A percentile compares a stretch with the other conserved stretches of the same genome.
These are phyloP conservation scores for Drosophila macrospina DNA, from an alignment of 2,888 invertebrate genomes.

Conservation along the genomic window DNA sequence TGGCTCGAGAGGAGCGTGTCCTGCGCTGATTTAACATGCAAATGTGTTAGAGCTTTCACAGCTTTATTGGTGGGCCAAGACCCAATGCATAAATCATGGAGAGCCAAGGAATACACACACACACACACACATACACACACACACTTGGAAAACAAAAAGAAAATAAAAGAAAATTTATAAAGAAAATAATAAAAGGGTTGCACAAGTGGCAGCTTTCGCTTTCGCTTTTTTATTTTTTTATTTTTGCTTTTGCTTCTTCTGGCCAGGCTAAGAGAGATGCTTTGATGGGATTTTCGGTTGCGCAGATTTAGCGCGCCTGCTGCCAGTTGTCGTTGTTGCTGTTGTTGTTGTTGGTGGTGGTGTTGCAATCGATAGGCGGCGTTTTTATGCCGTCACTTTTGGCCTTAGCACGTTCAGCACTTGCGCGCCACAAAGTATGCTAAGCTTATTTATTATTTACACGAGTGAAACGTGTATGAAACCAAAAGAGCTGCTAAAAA, in stretches of 20 bases:
- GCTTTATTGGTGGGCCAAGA: slow-evolving; percentile 45
- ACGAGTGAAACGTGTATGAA: slow-evolving; percentile 78
- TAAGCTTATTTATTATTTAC: slow-evolving; percentile 82
- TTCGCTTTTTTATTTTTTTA: slow-evolving; percentile 27
- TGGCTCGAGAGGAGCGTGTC: neutral
- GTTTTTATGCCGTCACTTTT: slow-evolving; percentile 57
- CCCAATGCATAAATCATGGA: slow-evolving; percentile 70
- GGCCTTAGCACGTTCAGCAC: slow-evolving; percentile 61
- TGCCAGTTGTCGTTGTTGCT: slow-evolving; percentile 3
- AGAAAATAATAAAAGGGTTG: slow-evolving; percentile 63
- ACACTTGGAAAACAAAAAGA: slow-evolving; percentile 12
- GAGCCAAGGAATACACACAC: slow-evolving; percentile 25
- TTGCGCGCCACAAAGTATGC: slow-evolving; percentile 75
- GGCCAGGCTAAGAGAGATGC: slow-evolving; percentile 10
- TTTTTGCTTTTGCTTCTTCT: too few relatives aligned
- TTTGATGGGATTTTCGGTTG: slow-evolving; percentile 53
- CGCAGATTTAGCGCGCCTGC: slow-evolving; percentile 47
- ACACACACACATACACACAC: slow-evolving; percentile 2
- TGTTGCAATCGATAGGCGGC: slow-evolving; percentile 72
- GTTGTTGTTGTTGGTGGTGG: slow-evolving; percentile 14
- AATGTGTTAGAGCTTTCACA: slow-evolving; percentile 58
- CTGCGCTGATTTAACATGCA: slow-evolving; percentile 61
- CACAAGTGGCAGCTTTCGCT: slow-evolving; percentile 73
- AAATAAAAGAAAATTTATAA: slow-evolving; percentile 20
- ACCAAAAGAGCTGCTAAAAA: slow-evolving; percentile 67